A percentile compares a stretch with the other conserved stretches of the same genome.
Conservation (phyloP, 2,113 vertebrate species). For the Ascaphus truei region DNA sequence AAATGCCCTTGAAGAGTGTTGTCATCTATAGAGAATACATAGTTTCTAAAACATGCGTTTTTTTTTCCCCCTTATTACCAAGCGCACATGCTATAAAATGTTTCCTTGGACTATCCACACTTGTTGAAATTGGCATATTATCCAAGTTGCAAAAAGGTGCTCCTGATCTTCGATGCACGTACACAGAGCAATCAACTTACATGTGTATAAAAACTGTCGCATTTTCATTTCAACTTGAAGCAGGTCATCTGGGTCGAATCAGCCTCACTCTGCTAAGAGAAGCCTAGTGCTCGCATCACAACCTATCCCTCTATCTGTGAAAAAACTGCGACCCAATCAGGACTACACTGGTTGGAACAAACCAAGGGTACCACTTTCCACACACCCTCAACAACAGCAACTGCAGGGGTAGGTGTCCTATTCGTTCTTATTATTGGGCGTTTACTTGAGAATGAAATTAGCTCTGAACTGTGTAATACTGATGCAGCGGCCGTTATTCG, state of each 20-base stretch:
- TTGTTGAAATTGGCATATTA: too few species aligned
- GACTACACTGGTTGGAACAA: constrained; percentile 97
- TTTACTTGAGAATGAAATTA: too few species aligned
- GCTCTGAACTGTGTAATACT: too few species aligned
- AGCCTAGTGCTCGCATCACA: constrained; percentile 86
- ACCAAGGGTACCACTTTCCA: constrained; percentile 71
- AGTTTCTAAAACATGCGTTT: too few species aligned
- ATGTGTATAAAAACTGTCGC: not conserved
- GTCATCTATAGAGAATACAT: too few species aligned
- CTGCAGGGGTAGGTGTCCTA: constrained; percentile 80
- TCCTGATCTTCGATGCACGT: not conserved
- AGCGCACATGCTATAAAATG: too few species aligned
- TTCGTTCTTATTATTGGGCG: too few species aligned
- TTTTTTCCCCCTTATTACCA: too few species aligned
- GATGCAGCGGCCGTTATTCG: too few species aligned
- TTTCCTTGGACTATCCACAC: too few species aligned
- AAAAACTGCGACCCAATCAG: constrained; percentile 83
- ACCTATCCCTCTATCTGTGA: constrained; percentile 82
- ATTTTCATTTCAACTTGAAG: constrained; percentile 11
- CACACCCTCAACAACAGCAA: constrained; percentile 82
- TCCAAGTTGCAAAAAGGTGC: too few species aligned
- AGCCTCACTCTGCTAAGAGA: constrained; percentile 78
- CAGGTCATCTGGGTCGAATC: constrained; percentile 71
- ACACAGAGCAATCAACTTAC: not conserved
- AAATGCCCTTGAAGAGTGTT: too few species aligned